Evolutionary conservation across 2,888 invertebrate genomes (phyloP).

Genomic region (Xestia sexstrigata): DNA sequence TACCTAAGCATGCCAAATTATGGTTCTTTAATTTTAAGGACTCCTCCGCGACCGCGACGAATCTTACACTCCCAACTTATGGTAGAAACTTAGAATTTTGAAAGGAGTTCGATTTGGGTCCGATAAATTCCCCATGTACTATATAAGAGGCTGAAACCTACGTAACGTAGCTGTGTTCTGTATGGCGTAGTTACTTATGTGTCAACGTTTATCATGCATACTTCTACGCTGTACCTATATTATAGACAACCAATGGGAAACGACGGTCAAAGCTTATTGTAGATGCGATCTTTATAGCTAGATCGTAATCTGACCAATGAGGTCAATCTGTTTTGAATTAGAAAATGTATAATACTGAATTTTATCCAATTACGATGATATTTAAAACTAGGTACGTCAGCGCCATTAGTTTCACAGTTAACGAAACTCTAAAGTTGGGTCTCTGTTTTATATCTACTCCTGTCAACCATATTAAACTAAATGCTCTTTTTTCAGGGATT

Average conservation of each 20-base stretch:
- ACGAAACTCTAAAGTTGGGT: background rate
- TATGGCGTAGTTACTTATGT: background rate
- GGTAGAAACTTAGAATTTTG: background rate
- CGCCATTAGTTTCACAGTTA: too few species aligned
- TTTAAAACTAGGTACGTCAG: too few species aligned
- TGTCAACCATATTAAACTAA: constrained; percentile 21
- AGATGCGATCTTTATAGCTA: too few species aligned
- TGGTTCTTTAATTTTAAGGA: background rate
- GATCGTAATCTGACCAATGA: background rate
- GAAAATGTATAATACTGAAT: too few species aligned
- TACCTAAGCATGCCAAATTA: background rate
- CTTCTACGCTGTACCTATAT: background rate
- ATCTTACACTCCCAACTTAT: background rate
- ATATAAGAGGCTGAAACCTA: background rate
- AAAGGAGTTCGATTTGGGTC: background rate
- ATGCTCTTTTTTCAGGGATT: constrained; percentile 48
- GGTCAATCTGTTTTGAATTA: background rate
- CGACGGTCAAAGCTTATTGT: too few species aligned
- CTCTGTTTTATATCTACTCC: constrained; percentile 13
- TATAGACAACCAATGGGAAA: background rate
- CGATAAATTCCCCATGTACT: too few species aligned
- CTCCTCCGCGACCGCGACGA: background rate
- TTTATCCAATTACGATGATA: too few species aligned
- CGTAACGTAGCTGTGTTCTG: background rate
- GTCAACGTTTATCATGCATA: background rate